A percentile compares a stretch with the other conserved stretches of the same genome.
These are phyloP conservation scores for Taenioides sp. DNA, from an alignment of 2,797 vertebrate species.

Conservation along the genomic window DNA sequence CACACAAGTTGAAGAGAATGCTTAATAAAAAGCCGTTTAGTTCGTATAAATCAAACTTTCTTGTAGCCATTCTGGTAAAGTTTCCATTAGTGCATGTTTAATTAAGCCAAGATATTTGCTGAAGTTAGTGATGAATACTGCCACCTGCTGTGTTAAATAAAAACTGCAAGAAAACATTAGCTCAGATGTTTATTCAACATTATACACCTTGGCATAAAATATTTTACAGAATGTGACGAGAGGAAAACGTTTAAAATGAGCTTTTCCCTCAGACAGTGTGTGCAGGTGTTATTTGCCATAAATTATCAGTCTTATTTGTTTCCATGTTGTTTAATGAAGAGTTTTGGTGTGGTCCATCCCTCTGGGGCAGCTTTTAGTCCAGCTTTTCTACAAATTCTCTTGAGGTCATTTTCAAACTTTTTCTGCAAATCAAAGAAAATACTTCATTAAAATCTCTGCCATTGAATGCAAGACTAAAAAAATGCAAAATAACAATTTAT, in stretches of 20 bases:
- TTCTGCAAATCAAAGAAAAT: constrained; percentile 63
- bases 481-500: not conserved
- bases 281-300: not conserved
- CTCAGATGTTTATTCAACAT: constrained; percentile 56
- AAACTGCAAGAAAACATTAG: not conserved
- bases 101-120: not conserved
- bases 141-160: constrained; percentile 34
- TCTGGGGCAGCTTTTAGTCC: constrained; percentile 85
- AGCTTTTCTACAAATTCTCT: constrained; percentile 84
- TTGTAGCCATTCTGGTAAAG: not conserved
- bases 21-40: not conserved
- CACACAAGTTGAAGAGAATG: not conserved
- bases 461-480: not conserved
- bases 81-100: not conserved
- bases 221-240: not conserved
- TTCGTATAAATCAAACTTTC: not conserved
- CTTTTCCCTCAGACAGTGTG: not conserved
- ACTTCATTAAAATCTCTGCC: not conserved
- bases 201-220: constrained; percentile 19
- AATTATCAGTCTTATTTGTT: constrained; percentile 54
- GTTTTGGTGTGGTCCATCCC: constrained; percentile 86
- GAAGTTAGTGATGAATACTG: constrained; percentile 28
- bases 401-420: constrained; percentile 86
- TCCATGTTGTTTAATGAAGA: constrained; percentile 78
- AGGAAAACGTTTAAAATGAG: not conserved